Percentiles rank a stretch among this genome's conserved stretches.
Conservation (phyloP, 2,113 vertebrate species). For the Stercorarius parasiticus region DNA sequence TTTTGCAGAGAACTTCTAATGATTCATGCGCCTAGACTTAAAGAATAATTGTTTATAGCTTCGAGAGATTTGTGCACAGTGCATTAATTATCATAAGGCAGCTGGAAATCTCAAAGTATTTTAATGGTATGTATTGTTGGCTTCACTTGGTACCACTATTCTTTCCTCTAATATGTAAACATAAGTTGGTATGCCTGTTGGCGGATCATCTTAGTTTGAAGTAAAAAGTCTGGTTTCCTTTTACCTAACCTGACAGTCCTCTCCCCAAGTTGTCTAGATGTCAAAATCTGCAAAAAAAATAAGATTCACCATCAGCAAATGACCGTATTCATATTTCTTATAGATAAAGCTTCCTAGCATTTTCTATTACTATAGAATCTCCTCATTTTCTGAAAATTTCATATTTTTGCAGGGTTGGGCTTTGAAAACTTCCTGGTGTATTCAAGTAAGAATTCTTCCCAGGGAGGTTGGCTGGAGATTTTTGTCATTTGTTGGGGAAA, state of each 20-base stretch:
- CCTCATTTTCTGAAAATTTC: background rate
- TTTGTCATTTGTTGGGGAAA: background rate
- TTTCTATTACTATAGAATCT: background rate
- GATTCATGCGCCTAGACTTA: background rate
- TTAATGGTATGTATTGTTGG: background rate
- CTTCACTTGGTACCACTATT: background rate
- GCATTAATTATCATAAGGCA: background rate
- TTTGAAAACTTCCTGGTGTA: background rate
- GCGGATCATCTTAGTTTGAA: background rate
- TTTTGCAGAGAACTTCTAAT: background rate
- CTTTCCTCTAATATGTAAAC: background rate
- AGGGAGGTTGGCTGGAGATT: background rate
- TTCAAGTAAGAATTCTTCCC: background rate
- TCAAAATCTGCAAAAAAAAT: background rate
- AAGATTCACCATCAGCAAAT: background rate
- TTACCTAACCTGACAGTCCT: background rate
- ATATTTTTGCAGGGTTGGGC: background rate
- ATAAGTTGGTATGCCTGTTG: background rate
- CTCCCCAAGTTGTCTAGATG: background rate
- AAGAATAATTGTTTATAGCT: slow-evolving; percentile 2
- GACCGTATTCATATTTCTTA: background rate
- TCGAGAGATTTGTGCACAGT: background rate
- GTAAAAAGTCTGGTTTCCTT: background rate
- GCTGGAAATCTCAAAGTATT: background rate
- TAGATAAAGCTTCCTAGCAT: background rate